phyloP scores from a whole-genome alignment of 2,888 invertebrate species.

The Cerastis leucographa region DNA sequence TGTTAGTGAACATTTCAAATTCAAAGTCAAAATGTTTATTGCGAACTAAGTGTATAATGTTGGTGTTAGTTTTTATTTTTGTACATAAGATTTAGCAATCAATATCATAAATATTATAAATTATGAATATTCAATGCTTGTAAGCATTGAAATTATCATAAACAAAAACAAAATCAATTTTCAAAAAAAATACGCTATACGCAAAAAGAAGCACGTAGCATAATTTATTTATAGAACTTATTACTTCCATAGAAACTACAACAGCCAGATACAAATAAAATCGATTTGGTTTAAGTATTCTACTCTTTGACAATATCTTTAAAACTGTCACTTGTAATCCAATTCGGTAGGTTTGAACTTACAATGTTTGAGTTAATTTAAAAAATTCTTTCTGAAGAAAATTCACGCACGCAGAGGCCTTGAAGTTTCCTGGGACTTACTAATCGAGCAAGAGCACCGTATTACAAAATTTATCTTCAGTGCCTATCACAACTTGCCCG shows the following conservation, averaged over 20 bases:
- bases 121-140: too few relatives aligned
- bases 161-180: too few relatives aligned
- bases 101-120: too few relatives aligned
- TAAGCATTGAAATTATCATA: too few relatives aligned
- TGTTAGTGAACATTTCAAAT: background rate
- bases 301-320: too few relatives aligned
- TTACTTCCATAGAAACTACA: background rate
- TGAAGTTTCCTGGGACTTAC: background rate
- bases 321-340: background rate
- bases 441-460: background rate
- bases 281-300: background rate
- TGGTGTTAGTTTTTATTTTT: too few relatives aligned
- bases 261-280: constrained; percentile 2
- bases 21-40: too few relatives aligned
- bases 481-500: background rate
- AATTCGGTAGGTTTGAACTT: background rate
- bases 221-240: background rate
- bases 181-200: too few relatives aligned
- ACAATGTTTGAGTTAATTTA: background rate
- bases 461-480: background rate
- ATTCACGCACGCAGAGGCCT: background rate
- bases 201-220: background rate
- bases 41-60: too few relatives aligned
- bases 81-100: too few relatives aligned
- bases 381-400: background rate